Base-by-base conservation (phyloP, 92 coral and sea anemone species). In the Palythoa heliodiscus region DNA sequence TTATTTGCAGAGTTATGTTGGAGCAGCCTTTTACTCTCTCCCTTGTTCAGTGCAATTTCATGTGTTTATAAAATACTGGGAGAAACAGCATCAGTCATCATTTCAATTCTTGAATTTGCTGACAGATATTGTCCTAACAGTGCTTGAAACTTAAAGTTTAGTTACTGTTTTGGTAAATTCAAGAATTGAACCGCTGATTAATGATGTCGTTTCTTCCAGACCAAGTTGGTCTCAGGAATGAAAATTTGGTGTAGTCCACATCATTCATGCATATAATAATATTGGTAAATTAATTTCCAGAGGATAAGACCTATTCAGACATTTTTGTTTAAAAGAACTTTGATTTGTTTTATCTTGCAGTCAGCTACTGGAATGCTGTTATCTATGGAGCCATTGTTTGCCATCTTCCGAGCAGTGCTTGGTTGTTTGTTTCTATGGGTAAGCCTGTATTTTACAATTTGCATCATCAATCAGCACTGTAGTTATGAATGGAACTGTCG, bases 401-500 rank as follows among this genome's bases (percentile, higher is more conserved):
- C 74, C 23, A 19, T 64, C 47, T 66, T 50, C 22, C 73, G 4
- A 15, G 39, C 60, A 43, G 38, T 64, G 11, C 84, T 80, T 12
- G 50, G 84, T 17, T 86, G 89, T 63, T 89, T 96, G 73, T 94
- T 90, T 50, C 22, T 90, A 16, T 96, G 99, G 99, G 73, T 89
- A 24, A 86, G 82, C 60, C 67, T 91, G 25, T 96, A 96, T 72
- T 88, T 73, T 74, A n/a, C 89, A 2, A 64, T 95, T 37, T 91
- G 95, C 64, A 78, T 91, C 87, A 61, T 89, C 75, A 96, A 95
- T 78, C 63, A 61, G 25, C 86, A 55, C 20, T 77, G 97, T 17
- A 92, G 93, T 48, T 48, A 77, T 38, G 95, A 96, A 78, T 96
- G 99, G 99, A 96, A 93, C 93, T 94, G 97, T 78, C 92, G 99